phyloP scores from a whole-genome alignment of 2,797 vertebrate species.

The Myioborus miniatus region DNA sequence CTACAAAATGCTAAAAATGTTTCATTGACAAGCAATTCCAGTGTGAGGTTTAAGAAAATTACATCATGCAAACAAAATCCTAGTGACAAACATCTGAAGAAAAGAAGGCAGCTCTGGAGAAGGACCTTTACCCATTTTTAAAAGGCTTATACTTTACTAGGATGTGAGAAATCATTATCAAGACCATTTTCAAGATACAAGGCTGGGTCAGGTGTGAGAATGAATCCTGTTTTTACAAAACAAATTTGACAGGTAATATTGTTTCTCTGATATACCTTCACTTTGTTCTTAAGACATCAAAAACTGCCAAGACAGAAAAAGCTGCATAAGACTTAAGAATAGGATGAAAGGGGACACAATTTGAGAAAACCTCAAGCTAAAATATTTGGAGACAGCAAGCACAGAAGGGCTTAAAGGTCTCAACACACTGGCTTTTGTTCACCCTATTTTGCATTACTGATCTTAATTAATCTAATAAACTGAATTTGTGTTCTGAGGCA shows the following conservation, averaged over 20 bases:
- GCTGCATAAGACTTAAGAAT: background rate
- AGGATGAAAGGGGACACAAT: background rate
- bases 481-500: constrained; percentile 7
- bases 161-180: background rate
- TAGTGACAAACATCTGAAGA: background rate
- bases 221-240: background rate
- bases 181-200: background rate
- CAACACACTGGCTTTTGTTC: background rate
- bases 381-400: constrained; percentile 2
- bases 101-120: background rate
- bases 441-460: constrained; percentile 17
- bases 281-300: background rate
- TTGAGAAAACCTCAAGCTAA: constrained; percentile 21
- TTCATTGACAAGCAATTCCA: background rate
- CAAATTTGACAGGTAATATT: background rate
- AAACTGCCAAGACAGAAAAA: background rate
- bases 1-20: background rate
- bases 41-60: background rate
- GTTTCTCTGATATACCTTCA: background rate
- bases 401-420: background rate
- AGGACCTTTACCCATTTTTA: background rate
- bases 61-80: background rate
- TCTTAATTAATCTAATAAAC: constrained; percentile 55
- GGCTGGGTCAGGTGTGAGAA: background rate
- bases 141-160: background rate